These are phyloP conservation scores for Neoarius graeffei DNA, from an alignment of 2,113 vertebrate species.

Conservation along the genomic window DNA sequence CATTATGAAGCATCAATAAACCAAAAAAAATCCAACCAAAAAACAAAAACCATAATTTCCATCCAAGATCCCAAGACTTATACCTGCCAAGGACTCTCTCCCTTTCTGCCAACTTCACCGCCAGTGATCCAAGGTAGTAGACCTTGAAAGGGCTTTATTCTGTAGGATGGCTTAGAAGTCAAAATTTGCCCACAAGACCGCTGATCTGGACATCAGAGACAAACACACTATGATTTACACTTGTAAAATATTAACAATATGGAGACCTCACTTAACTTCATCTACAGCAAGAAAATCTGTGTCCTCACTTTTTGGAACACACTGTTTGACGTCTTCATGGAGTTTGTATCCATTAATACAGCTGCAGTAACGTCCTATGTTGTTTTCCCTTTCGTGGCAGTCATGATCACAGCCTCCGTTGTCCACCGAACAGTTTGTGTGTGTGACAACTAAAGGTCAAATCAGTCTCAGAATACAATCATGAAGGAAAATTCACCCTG, in stretches of 20 bases:
- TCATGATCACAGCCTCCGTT: slow-evolving; percentile 88
- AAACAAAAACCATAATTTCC: background rate
- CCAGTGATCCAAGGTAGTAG: slow-evolving; percentile 71
- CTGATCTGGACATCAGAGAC: slow-evolving; percentile 59
- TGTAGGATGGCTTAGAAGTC: slow-evolving; percentile 53
- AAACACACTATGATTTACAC: background rate
- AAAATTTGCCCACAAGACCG: slow-evolving; percentile 79
- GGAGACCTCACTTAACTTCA: background rate
- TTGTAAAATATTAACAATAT: too few relatives aligned
- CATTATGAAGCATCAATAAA: background rate
- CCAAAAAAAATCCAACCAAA: too few relatives aligned
- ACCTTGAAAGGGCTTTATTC: slow-evolving; percentile 49
- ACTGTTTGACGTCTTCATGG: slow-evolving; percentile 67
- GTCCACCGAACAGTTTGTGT: slow-evolving; percentile 45
- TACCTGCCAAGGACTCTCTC: slow-evolving; percentile 89
- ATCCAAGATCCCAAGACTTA: background rate
- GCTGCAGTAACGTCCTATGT: slow-evolving; percentile 70
- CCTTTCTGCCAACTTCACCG: slow-evolving; percentile 77
- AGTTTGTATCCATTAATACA: slow-evolving; percentile 79
- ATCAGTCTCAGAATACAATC: background rate
- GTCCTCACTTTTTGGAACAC: slow-evolving; percentile 75
- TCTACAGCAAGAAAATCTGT: background rate
- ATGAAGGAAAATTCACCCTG: background rate
- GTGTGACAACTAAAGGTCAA: slow-evolving; percentile 2
- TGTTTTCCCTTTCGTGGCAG: slow-evolving; percentile 70